Conservation (phyloP, 2,888 invertebrate species). For the Euzophera pinguis region DNA sequence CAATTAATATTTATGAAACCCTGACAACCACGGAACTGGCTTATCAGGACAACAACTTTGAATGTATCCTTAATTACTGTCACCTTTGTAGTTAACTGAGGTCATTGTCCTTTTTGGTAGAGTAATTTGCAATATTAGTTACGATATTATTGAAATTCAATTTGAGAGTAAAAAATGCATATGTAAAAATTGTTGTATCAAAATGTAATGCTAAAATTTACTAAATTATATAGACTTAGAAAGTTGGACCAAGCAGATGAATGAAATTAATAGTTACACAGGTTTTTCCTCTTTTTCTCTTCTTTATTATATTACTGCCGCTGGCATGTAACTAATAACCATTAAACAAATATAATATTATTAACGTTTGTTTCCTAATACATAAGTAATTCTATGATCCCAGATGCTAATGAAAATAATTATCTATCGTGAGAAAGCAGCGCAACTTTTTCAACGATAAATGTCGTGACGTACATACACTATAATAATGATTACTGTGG, state of each 20-base stretch:
- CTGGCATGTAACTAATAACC: too few species aligned
- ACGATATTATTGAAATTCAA: not conserved
- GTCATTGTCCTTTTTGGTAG: not conserved
- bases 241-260: too few species aligned
- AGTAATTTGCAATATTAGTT: not conserved
- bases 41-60: conserved; percentile 13
- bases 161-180: too few species aligned
- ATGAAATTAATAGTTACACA: too few species aligned
- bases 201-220: too few species aligned
- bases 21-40: conserved; percentile 10
- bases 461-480: not conserved
- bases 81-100: conserved; percentile 18
- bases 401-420: conserved; percentile 9
- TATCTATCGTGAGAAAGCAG: conserved; percentile 6
- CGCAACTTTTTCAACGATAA: not conserved
- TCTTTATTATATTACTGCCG: too few species aligned
- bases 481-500: too few species aligned
- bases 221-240: too few species aligned
- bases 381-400: conserved; percentile 1
- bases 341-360: not conserved
- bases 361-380: not conserved
- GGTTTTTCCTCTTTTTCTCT: too few species aligned
- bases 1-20: conserved; percentile 64
- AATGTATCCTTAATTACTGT: conserved; percentile 22
- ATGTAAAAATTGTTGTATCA: too few species aligned